Base-by-base conservation (phyloP, 2,888 invertebrate species). In the Leistus spinibarbis region DNA sequence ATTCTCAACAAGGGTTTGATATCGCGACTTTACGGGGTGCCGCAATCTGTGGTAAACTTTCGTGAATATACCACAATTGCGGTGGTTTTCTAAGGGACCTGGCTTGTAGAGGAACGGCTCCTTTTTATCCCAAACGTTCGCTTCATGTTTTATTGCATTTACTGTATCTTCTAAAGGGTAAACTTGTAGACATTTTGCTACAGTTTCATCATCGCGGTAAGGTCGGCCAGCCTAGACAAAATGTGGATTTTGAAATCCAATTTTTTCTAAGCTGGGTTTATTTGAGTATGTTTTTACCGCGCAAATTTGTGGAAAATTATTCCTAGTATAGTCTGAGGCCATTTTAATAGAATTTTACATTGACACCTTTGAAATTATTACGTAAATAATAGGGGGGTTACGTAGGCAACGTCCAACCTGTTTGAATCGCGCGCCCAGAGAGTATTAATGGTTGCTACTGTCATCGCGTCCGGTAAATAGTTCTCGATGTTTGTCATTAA, bases 1-100 rank as follows among this genome's bases (percentile, higher is more conserved):
- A 77, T 88, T 87, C 5, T 82, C 81, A n/a, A 86, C 81, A 20
- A 88, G 77, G 54, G 85, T 84, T 80, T 86, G 85, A 77, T 86
- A 88, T 79, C 85, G 81, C n/a, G 86, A 85, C 78, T 82, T 80
- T 10, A 83, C 79, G 2, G 84, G 81, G n/a, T 84, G 85, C 67
- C 81, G 81, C 54, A 88, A 76, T 69, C 80, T 17, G 22, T 22
- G 54, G 20, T 17, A 24, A 76, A 80, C 80, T 69, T 80, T 80
- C 7, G 80, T 80, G 57, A 79, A 79, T 69, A 80, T 79, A 68
- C 82, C 81, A 40, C 19, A 23, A 77, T 83, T 81, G 66, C 79
- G 69, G 13, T 76, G 54, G 74, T 82, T 81, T 54, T 78, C 24
- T 24, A 81, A 77, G 20, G 79, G 62, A 1, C 77, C 76, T 60